Evolutionary conservation across 30 jellyfish, hydroid and myxozoan species (phyloP).

Genomic region (Aurelia sp.): DNA sequence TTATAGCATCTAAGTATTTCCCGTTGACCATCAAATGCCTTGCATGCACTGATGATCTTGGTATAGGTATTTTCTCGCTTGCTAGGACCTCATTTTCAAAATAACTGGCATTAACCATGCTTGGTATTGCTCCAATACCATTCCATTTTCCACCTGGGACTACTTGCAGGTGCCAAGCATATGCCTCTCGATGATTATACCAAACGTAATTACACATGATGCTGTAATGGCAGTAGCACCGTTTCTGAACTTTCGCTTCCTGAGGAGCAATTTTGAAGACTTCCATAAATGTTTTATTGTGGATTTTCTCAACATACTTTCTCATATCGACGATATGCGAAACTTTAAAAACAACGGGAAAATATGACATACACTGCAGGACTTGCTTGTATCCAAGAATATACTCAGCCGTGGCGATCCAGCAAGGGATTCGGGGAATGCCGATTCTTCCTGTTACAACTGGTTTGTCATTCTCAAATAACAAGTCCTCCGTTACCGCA

Average conservation of each 20-base stretch:
- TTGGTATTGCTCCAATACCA: constrained; percentile 29
- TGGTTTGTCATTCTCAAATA: constrained; percentile 53
- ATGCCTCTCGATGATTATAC: constrained; percentile 43
- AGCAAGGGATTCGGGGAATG: constrained; percentile 26
- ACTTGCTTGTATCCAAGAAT: constrained; percentile 54
- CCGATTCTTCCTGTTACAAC: constrained; percentile 47
- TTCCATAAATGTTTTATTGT: constrained; percentile 32
- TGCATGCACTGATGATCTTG: constrained; percentile 46
- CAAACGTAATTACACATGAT: constrained; percentile 51
- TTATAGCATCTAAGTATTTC: not conserved
- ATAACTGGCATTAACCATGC: constrained; percentile 29
- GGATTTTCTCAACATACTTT: constrained; percentile 27
- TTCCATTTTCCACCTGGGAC: constrained; percentile 39
- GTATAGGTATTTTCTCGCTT: constrained; percentile 26
- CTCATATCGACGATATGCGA: constrained; percentile 45
- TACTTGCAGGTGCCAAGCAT: constrained; percentile 46
- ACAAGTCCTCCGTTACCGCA: constrained; percentile 30
- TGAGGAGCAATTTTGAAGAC: constrained; percentile 32
- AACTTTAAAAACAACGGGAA: constrained; percentile 53
- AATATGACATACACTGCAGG: constrained; percentile 60
- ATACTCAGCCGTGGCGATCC: constrained; percentile 41
- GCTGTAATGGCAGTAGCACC: constrained; percentile 44
- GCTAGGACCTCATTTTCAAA: constrained; percentile 25
- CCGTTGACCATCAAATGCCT: constrained; percentile 39
- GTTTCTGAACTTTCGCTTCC: not conserved